phyloP scores from a whole-genome alignment of 1,140 invertebrate species.

The Trigoniulus corallinus region DNA sequence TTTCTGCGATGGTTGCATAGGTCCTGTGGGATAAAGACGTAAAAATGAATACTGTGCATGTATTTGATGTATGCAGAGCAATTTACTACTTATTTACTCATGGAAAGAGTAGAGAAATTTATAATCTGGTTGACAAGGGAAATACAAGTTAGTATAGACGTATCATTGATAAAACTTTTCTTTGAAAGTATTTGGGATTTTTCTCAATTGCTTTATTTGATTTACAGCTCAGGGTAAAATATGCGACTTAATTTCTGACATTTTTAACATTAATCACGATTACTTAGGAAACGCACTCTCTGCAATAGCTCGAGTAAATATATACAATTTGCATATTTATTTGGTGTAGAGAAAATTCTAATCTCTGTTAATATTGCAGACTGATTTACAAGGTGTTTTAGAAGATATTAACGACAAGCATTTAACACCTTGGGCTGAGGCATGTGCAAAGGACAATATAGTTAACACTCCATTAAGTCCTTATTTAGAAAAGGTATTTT shows the following conservation, averaged over 20 bases:
- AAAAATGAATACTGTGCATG: constrained; percentile 74
- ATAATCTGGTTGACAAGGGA: constrained; percentile 66
- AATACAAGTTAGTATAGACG: constrained; percentile 37
- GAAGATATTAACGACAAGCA: constrained; percentile 87
- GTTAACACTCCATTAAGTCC: constrained; percentile 72
- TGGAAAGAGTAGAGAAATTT: constrained; percentile 41
- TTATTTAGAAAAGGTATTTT: constrained; percentile 47
- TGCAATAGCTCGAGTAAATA: constrained; percentile 52
- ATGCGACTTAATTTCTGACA: constrained; percentile 54
- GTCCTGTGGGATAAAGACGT: constrained; percentile 69
- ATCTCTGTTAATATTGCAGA: constrained; percentile 27
- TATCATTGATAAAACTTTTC: not conserved
- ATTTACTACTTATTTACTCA: constrained; percentile 44
- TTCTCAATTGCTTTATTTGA: constrained; percentile 8
- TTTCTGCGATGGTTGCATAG: constrained; percentile 12
- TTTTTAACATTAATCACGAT: constrained; percentile 72
- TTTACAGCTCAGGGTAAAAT: constrained; percentile 52
- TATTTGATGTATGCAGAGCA: constrained; percentile 58
- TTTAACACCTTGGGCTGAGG: constrained; percentile 70
- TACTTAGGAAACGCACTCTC: constrained; percentile 66
- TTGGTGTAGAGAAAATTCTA: not conserved
- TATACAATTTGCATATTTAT: not conserved
- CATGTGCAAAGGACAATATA: constrained; percentile 54
- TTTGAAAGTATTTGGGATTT: not conserved
- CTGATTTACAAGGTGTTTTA: constrained; percentile 52